Evolutionary conservation across 2,888 invertebrate genomes (phyloP).

Genomic region (Andrena marginata): DNA sequence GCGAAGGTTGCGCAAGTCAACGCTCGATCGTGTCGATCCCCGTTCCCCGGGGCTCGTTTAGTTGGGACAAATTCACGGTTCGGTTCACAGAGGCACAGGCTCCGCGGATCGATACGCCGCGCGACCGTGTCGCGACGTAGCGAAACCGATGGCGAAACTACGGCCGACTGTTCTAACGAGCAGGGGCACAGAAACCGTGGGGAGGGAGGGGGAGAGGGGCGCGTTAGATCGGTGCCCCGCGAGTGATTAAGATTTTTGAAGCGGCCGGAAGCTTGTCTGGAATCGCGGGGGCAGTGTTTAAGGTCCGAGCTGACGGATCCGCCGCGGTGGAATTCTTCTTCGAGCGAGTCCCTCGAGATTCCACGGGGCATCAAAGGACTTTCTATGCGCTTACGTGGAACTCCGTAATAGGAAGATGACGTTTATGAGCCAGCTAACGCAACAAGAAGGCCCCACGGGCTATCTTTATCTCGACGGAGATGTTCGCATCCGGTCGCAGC

Average conservation of each 20-base stretch:
- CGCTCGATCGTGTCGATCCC: constrained; percentile 28
- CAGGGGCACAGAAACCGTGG: not conserved
- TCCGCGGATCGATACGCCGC: constrained; percentile 21
- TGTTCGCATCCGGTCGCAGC: constrained; percentile 57
- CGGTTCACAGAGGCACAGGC: constrained; percentile 29
- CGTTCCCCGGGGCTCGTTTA: constrained; percentile 26
- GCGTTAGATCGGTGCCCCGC: not conserved
- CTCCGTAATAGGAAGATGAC: constrained; percentile 57
- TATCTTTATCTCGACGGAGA: constrained; percentile 64
- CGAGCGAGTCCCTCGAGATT: constrained; percentile 35
- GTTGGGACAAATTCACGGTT: constrained; percentile 47
- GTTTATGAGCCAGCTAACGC: constrained; percentile 54
- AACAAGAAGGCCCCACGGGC: constrained; percentile 51
- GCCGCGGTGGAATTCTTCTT: constrained; percentile 28
- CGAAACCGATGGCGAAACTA: not conserved
- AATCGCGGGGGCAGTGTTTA: not conserved
- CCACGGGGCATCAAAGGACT: constrained; percentile 49
- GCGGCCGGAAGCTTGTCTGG: not conserved
- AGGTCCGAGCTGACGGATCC: not conserved
- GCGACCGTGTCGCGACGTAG: constrained; percentile 17
- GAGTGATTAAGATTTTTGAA: not conserved
- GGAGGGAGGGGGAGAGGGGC: too few relatives aligned
- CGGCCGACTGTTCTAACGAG: not conserved
- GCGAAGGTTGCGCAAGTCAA: constrained; percentile 26
- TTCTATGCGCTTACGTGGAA: constrained; percentile 57